phyloP scores from a whole-genome alignment of 2,797 vertebrate genomes.

The Falco naumanni region DNA sequence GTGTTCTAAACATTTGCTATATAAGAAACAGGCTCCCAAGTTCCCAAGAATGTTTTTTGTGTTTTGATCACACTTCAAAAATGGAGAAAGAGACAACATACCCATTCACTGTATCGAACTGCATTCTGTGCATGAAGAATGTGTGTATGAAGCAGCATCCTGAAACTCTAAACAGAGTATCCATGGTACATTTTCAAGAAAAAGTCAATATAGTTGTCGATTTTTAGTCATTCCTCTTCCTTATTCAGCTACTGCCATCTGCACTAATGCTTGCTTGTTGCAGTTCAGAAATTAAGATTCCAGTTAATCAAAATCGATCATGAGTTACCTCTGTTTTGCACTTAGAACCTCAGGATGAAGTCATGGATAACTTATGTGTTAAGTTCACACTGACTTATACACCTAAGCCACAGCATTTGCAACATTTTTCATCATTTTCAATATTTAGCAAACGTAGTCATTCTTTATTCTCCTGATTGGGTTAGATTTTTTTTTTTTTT shows the following conservation, averaged over 20 bases:
- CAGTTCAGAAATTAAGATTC: neutral
- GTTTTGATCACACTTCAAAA: neutral
- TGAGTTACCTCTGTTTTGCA: neutral
- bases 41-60: neutral
- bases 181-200: neutral
- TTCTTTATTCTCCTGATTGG: neutral
- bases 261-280: neutral
- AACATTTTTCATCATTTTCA: neutral
- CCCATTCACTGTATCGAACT: neutral
- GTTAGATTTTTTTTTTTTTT: neutral
- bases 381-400: neutral
- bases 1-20: neutral
- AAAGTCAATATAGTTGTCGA: neutral
- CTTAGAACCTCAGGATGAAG: neutral
- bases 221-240: neutral
- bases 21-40: neutral
- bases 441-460: neutral
- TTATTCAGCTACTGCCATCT: neutral
- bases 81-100: neutral
- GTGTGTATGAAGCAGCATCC: neutral
- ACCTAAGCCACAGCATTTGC: neutral
- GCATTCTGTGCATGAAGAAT: neutral
- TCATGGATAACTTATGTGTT: neutral
- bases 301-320: neutral
- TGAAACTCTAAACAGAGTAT: rapidly evolving